Evolutionary conservation across 2,888 invertebrate species (phyloP), one percentile per base, ranked within the genome.

Genomic region (Aspidiotus destructor): DNA sequence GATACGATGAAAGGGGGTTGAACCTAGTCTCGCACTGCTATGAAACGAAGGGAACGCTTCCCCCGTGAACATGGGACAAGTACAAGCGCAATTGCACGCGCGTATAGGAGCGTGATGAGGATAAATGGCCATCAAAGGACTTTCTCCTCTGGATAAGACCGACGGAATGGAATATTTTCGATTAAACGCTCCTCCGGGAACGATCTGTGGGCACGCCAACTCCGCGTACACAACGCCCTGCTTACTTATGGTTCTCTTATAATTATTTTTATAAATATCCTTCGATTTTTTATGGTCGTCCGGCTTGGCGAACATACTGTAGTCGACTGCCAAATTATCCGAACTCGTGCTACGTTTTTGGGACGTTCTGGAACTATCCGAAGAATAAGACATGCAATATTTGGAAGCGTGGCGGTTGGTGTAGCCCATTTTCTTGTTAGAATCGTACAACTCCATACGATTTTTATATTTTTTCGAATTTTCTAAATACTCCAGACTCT

Each of bases 291-390:
- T 16, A 8, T 28, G 16, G 10, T 60, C 44, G 11, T 70, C 64
- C 15, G 65, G 41, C 53, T 64, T 63, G 10, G 62, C 54, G 42
- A 70, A 70, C 63, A 70, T 58, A 48, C 67, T 68, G 57, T 70
- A 70, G 52, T 69, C 69, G 44, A 88, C 78, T 5, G 85, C 86
- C n/a, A 87, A 79, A 76, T 86, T 86, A 75, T 87, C 86, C 3
- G 79, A 77, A 8, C 79, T 79, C 75, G 80, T 73, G 75, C 75
- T 77, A 1, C 68, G 62, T 53, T 65, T 60, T 28, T 70, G 68
- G 13, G 71, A 71, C 44, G 62, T 62, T 17, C 61, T 40, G 10
- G 70, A 70, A 9, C 63, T 63, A 28, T 60, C 68, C 2, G 64
- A 64, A n/a, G 64, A 64, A 13, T 42, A 42, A 1, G 64, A 55